Base-by-base conservation (phyloP, 1,140 invertebrate species). In the Parapsyche elsis region DNA sequence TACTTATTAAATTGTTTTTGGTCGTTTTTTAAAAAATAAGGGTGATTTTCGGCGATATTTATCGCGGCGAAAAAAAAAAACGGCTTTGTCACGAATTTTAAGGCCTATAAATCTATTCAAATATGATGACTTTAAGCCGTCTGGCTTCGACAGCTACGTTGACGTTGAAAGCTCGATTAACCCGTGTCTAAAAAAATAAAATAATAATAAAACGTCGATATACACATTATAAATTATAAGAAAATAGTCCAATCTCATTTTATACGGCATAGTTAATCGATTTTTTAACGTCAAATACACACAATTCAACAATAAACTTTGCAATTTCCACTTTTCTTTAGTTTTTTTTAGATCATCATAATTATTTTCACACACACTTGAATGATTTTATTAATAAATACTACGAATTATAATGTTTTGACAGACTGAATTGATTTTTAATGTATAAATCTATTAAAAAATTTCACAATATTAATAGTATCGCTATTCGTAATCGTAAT, bases 71-170 rank as follows among this genome's bases (percentile, higher is more conserved):
- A 53, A 53, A 9, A 71, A 71, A 71, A 71, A 73, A 24, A 45
- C 71, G 44, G 71, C 71, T 46, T 45, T 73, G 71, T 73, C 71
- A 46, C 44, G 71, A 45, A 73, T 49, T 73, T 73, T 49, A 73
- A 73, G 71, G 38, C 21, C 71, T 73, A 46, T 73, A 46, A 49
- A 49, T 45, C 38, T 49, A 73, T 73, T 73, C 71, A 73, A 73
- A 73, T 46, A 73, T 73, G 71, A 73, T 73, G 71, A 73, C 71
- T 73, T 49, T 73, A 73, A 73, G 71, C 71, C 71, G 38, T 73
- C 71, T 73, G 71, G 38, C 21, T 73, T 46, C 45, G 71, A 73
- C 71, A 73, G 71, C 38, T 38, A 46, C 45, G 71, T 46, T 46
- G 38, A 73, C 45, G 45, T 73, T 46, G 45, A 73, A 73, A 73